Percentiles rank a stretch among this genome's conserved stretches.
These are phyloP conservation scores for Aricia artaxerxes DNA, from an alignment of 2,888 invertebrate species.

Conservation along the genomic window DNA sequence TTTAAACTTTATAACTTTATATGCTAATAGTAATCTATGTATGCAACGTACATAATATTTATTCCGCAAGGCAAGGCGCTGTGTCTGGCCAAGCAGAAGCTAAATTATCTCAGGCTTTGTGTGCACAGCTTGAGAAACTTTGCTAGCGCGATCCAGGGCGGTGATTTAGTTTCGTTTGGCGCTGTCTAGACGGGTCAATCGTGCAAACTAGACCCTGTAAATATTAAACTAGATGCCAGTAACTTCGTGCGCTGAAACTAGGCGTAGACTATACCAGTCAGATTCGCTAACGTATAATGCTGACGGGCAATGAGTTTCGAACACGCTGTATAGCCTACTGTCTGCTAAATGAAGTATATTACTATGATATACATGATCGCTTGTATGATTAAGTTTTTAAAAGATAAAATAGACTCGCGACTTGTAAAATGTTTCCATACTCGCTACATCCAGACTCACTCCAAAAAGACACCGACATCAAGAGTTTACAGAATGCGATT, in stretches of 20 bases:
- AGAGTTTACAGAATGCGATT: no score
- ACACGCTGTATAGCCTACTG: no score
- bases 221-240: background rate
- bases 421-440: no score
- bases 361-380: no score
- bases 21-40: background rate
- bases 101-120: constrained; percentile 18
- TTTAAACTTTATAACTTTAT: background rate
- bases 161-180: constrained; percentile 10
- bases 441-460: no score
- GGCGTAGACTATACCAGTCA: no score
- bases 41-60: background rate
- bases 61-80: background rate
- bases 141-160: constrained; percentile 10
- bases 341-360: no score
- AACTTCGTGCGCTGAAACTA: background rate
- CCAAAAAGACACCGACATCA: no score
- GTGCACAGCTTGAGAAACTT: constrained; percentile 23
- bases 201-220: constrained; percentile 4
- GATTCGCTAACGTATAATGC: no score
- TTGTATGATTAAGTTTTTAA: no score
- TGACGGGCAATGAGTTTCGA: no score
- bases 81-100: constrained; percentile 21
- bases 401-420: no score
- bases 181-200: constrained; percentile 17